phyloP scores from a whole-genome alignment of 1,140 invertebrate genomes.

The Glossosoma conforme region DNA sequence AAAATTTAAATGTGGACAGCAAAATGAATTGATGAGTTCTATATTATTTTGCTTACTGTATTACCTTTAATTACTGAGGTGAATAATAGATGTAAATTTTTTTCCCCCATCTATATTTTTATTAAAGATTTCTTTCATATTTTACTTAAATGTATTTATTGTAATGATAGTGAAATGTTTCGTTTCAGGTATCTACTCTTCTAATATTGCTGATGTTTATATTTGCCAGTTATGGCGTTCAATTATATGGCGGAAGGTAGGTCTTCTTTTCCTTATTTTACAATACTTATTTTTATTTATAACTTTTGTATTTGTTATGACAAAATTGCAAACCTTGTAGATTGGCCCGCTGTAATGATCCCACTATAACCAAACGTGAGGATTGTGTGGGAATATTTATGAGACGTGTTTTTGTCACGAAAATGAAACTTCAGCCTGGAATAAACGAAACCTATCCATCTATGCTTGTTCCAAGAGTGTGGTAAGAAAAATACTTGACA shows the following conservation, averaged over 20 bases:
- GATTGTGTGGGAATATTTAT: constrained; percentile 95
- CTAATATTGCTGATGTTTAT: constrained; percentile 98
- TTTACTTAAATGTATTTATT: too few relatives aligned
- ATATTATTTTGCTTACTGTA: too few relatives aligned
- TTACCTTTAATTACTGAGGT: too few relatives aligned
- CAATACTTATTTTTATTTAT: not conserved
- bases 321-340: constrained; percentile 35
- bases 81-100: too few relatives aligned
- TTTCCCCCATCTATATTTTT: too few relatives aligned
- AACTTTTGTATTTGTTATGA: not conserved
- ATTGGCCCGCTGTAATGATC: constrained; percentile 96
- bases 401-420: constrained; percentile 93
- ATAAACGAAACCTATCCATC: constrained; percentile 84
- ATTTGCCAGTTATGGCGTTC: constrained; percentile 98
- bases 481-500: constrained; percentile 58
- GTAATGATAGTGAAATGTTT: too few relatives aligned
- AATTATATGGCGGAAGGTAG: constrained; percentile 86
- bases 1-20: constrained; percentile 2
- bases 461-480: constrained; percentile 95
- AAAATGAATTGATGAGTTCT: too few relatives aligned
- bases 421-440: constrained; percentile 88
- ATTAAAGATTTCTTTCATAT: too few relatives aligned
- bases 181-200: constrained; percentile 85
- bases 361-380: constrained; percentile 73
- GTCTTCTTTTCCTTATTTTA: constrained; percentile 8